Conservation (phyloP, 1,140 invertebrate genomes). For the Matsumurasca onukii region DNA sequence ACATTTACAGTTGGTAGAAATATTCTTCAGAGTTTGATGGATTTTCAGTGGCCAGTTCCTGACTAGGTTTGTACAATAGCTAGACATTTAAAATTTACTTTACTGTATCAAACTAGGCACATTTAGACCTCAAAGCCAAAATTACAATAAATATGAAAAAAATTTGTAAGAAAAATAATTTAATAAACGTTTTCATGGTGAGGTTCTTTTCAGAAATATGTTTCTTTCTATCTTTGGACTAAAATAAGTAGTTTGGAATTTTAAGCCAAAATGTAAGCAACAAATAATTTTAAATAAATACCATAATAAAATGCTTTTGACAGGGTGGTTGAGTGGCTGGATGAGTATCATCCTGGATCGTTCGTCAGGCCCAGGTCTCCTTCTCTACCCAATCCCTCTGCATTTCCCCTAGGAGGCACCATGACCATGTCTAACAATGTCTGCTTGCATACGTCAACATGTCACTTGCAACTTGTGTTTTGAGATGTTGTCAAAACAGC, state of each 20-base stretch:
- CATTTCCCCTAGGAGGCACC: conserved; percentile 97
- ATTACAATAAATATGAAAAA: no score
- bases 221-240: no score
- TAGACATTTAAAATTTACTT: no score
- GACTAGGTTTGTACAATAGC: no score
- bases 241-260: neutral
- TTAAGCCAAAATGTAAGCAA: neutral
- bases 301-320: no score
- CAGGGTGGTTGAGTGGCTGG: conserved; percentile 95
- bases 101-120: no score
- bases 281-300: neutral
- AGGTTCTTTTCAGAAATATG: no score
- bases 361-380: conserved; percentile 97
- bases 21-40: neutral
- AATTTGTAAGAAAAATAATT: no score
- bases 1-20: neutral
- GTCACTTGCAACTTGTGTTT: conserved; percentile 43
- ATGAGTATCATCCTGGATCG: conserved; percentile 92
- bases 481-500: conserved; percentile 45
- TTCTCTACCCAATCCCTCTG: conserved; percentile 84
- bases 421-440: conserved; percentile 95
- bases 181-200: no score
- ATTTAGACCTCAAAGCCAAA: no score
- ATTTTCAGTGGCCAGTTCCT: neutral
- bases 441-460: conserved; percentile 58